Evolutionary conservation across 2,113 vertebrate genomes (phyloP).

Genomic region (Saguinus midas): DNA sequence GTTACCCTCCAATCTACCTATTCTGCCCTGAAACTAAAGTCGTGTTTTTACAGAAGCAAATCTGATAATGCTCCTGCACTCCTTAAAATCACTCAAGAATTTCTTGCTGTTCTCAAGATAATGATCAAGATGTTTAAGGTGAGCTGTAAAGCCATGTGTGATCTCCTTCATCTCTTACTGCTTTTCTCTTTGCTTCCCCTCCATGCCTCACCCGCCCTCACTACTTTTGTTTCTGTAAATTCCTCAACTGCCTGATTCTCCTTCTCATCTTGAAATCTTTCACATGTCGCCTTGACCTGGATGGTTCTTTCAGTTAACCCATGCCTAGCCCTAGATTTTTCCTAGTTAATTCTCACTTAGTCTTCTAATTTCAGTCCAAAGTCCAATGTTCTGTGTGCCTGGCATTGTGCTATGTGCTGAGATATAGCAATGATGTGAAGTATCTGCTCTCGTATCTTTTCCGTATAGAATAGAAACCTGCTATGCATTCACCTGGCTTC

Average conservation of each 20-base stretch:
- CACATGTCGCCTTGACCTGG: background rate
- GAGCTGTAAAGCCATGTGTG: background rate
- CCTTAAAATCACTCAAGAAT: background rate
- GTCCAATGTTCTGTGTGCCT: background rate
- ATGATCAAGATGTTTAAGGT: constrained; percentile 1
- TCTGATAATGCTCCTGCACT: constrained; percentile 29
- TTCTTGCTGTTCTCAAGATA: constrained; percentile 27
- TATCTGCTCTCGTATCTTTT: background rate
- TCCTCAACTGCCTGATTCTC: background rate
- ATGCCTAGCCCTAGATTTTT: background rate
- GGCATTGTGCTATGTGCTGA: background rate
- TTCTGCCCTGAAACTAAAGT: background rate
- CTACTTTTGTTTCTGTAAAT: background rate
- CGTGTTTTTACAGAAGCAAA: constrained; percentile 43
- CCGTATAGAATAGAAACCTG: background rate
- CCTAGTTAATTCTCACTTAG: background rate
- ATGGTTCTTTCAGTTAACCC: background rate
- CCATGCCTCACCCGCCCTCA: no score
- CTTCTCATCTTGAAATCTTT: background rate
- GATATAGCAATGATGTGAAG: background rate
- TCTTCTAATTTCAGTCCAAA: background rate
- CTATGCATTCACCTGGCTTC: background rate
- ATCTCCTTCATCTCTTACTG: background rate
- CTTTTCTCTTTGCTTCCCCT: background rate
- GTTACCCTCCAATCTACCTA: background rate